Evolutionary conservation across 2,888 invertebrate genomes (phyloP), one percentile per base, ranked within the genome.

Genomic region (Tachina lurida): DNA sequence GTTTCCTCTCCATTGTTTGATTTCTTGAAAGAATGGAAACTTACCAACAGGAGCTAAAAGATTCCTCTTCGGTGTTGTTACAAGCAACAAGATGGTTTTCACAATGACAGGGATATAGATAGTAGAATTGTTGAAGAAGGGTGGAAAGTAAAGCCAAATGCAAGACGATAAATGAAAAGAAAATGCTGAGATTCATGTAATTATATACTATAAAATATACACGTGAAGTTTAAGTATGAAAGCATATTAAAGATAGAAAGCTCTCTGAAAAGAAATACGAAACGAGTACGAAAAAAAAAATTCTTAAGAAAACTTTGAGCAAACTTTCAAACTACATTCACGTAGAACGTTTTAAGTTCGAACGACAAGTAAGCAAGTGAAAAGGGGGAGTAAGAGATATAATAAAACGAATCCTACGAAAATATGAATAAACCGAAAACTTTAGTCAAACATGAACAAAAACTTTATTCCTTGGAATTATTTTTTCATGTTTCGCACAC

Each of bases 301-400:
- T 5, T 82, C 71, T 79, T 82, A 82, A 82, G 78, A 79, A 86
- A 78, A 79, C 39, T 76, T 77, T 84, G 17, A 63, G 52, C 39
- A 86, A 86, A 86, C 75, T 82, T 86, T 78, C 78, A 73, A 82
- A 68, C 75, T 78, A 86, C 76, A 70, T 84, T 74, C 76, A 80
- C 80, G 80, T 74, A 74, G 74, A 74, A 81, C 52, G 43, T 67
- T 60, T 81, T 67, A 74, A 74, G 67, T 67, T 43, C 22, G 58
- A 73, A 58, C 39, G 13, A 58, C 41, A 31, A 71, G 49, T 54
- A 43, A 75, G 31, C 58, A 67, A 73, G 41, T 12, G 7, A 54
- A n/a, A 7, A 17, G 13, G n/a, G 17, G 60, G n/a, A 60, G 19
- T 12, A 43, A 22, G 45, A 54, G 45, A 22, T 7, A 45, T 12